These are phyloP conservation scores for Archips crataeganus DNA, from an alignment of 2,888 invertebrate species.

Conservation along the genomic window DNA sequence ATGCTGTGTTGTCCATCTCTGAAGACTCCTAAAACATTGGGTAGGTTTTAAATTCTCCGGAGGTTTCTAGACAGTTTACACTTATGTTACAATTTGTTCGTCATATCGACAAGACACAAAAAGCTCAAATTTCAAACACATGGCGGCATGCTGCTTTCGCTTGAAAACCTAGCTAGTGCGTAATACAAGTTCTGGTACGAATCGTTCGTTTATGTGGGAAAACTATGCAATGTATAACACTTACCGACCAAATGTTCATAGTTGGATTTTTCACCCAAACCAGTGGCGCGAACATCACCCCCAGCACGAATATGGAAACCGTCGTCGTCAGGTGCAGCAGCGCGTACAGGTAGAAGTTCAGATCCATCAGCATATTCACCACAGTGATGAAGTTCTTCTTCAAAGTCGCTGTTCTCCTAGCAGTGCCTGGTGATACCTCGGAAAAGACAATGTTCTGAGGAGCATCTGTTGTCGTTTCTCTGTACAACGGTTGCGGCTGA, in stretches of 20 bases:
- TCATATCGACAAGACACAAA: too few relatives aligned
- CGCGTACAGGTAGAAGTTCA: conserved; percentile 85
- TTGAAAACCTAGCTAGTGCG: too few relatives aligned
- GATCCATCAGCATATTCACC: conserved; percentile 71
- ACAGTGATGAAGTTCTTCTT: conserved; percentile 79
- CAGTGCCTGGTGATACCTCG: conserved; percentile 72
- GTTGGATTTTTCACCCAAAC: conserved; percentile 77
- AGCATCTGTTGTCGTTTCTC: conserved; percentile 83
- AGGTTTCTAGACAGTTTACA: too few relatives aligned
- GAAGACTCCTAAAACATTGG: too few relatives aligned
- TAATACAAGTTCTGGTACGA: too few relatives aligned
- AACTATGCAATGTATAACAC: conserved; percentile 42
- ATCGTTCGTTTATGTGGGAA: too few relatives aligned
- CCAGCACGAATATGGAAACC: conserved; percentile 81
- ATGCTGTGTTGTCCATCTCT: too few relatives aligned
- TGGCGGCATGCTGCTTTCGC: too few relatives aligned
- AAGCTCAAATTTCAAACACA: too few relatives aligned
- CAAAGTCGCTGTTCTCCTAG: conserved; percentile 73
- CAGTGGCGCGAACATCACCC: conserved; percentile 82
- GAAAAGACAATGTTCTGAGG: conserved; percentile 69
- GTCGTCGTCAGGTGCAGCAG: conserved; percentile 83
- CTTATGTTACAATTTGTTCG: too few relatives aligned
- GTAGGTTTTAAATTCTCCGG: too few relatives aligned
- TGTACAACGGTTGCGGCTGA: conserved; percentile 83
- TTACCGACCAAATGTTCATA: conserved; percentile 77